Evolutionary conservation across 1,140 invertebrate species (phyloP).

Genomic region (Macrobrachium rosenbergii): DNA sequence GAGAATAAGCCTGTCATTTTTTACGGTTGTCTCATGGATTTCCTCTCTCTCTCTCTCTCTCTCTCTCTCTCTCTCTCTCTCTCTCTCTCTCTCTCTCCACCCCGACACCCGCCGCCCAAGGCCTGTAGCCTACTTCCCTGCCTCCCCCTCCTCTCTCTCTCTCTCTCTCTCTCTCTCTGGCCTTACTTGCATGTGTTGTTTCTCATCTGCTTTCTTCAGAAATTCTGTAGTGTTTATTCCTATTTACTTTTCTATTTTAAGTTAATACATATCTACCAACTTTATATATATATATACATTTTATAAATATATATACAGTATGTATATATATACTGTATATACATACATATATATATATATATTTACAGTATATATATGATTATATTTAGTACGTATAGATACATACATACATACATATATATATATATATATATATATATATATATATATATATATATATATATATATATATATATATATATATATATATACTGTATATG

Average conservation of each 20-base stretch:
- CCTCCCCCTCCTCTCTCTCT: too few relatives aligned
- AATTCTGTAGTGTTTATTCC: background rate
- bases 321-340: too few relatives aligned
- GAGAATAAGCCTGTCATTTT: too few relatives aligned
- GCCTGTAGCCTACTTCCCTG: too few relatives aligned
- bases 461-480: slow-evolving; percentile 40
- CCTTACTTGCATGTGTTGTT: background rate
- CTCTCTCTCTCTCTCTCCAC: slow-evolving; percentile 20
- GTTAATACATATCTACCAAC: background rate
- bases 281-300: too few relatives aligned
- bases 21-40: too few relatives aligned
- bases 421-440: slow-evolving; percentile 31
- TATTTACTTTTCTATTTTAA: background rate
- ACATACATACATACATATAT: background rate
- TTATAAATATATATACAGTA: too few relatives aligned
- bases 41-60: slow-evolving; percentile 11
- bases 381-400: background rate
- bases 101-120: too few relatives aligned
- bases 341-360: slow-evolving; percentile 25
- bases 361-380: too few relatives aligned
- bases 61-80: slow-evolving; percentile 33
- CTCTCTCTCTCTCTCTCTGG: slow-evolving; percentile 9
- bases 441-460: slow-evolving; percentile 41
- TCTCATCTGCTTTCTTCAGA: background rate
- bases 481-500: background rate